phyloP scores from a whole-genome alignment of 2,113 vertebrate species.

The Beaufortia kweichowensis region DNA sequence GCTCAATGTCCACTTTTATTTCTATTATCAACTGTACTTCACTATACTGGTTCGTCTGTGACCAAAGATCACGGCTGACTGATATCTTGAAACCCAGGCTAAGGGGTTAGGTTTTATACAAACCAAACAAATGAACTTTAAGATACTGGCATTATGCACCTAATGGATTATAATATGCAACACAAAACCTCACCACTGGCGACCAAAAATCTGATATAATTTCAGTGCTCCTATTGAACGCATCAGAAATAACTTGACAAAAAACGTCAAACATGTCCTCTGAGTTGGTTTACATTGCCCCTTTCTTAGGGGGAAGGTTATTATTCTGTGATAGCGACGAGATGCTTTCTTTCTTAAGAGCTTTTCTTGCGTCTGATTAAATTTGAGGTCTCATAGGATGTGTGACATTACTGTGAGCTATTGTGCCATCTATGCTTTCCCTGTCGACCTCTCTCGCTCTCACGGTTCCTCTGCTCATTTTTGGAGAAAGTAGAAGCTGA shows the following conservation, averaged over 20 bases:
- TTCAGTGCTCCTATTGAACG: not conserved
- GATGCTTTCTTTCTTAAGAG: conserved; percentile 14
- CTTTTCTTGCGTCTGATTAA: conserved; percentile 45
- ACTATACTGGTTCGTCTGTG: not conserved
- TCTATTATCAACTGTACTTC: not conserved
- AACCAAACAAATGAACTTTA: not conserved
- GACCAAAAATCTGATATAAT: conserved; percentile 20
- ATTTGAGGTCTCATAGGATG: conserved; percentile 45
- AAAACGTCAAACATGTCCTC: conserved; percentile 13
- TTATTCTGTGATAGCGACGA: not conserved
- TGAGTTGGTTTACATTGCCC: not conserved
- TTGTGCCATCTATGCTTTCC: conserved; percentile 10
- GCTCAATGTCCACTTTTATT: conserved; percentile 4
- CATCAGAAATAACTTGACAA: conserved; percentile 7
- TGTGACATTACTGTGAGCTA: conserved; percentile 41
- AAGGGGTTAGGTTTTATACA: not conserved
- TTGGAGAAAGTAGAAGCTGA: conserved; percentile 29
- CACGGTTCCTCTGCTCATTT: not conserved
- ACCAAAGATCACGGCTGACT: not conserved
- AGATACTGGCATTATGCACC: not conserved
- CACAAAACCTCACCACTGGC: not conserved
- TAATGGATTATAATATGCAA: not conserved
- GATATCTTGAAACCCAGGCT: not conserved
- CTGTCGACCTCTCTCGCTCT: not conserved
- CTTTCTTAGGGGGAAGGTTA: not conserved